These are phyloP conservation scores for Myripristis murdjan DNA, from an alignment of 2,797 vertebrate genomes.

Conservation along the genomic window DNA sequence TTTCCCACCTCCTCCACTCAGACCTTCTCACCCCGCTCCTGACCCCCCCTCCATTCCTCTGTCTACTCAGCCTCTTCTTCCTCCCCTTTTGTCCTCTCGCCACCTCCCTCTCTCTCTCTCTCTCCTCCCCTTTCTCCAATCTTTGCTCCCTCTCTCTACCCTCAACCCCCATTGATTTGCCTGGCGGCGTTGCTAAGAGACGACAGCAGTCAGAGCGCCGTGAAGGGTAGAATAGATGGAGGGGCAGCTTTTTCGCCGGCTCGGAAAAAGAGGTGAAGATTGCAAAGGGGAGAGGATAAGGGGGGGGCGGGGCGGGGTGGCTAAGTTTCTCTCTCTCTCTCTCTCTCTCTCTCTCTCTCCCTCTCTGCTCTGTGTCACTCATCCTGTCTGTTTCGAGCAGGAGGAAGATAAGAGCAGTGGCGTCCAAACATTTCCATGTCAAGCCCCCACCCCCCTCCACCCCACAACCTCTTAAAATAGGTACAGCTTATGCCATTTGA, in stretches of 20 bases:
- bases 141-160: slow-evolving; percentile 38
- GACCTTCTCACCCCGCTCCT: not conserved
- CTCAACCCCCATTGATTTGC: slow-evolving; percentile 58
- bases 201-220: slow-evolving; percentile 46
- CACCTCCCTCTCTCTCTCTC: slow-evolving; percentile 36
- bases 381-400: not conserved
- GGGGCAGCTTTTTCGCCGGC: slow-evolving; percentile 32
- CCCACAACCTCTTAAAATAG: no score
- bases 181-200: slow-evolving; percentile 78
- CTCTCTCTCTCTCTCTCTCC: not conserved
- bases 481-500: not conserved
- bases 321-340: not conserved
- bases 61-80: not conserved
- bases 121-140: slow-evolving; percentile 35
- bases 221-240: slow-evolving; percentile 53
- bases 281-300: not conserved
- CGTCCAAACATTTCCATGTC: not conserved
- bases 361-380: not conserved
- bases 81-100: slow-evolving; percentile 49
- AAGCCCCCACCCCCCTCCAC: no score
- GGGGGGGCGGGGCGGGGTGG: no score
- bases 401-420: not conserved
- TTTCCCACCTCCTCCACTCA: not conserved
- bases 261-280: slow-evolving; percentile 19
- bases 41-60: no score